Evolutionary conservation across 37 sponge, comb jelly and placozoan genomes (phyloP), one percentile per base, ranked within the genome.

Genomic region (Chondrilla cf. caribensis): DNA sequence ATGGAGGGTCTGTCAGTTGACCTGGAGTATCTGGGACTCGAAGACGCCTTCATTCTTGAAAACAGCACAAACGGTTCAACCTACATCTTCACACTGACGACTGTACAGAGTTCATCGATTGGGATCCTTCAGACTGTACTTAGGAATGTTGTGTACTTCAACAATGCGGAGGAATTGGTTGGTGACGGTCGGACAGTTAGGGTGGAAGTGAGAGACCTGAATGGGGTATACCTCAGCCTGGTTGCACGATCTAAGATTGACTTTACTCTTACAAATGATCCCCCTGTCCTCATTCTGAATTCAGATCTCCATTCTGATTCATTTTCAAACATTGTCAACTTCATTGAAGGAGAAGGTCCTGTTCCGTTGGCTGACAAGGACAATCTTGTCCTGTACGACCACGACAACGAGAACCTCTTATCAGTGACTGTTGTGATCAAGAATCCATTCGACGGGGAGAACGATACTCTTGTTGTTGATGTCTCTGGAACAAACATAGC

Each of bases 201-300:
- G n/a, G 79, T 93, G 31, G 7, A 28, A 2, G 82, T 80, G 5
- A 40, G 24, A 26, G 96, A 96, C 72, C 26, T 41, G 6, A 80
- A 82, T 75, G 72, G 90, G 32, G 87, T 68, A n/a, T 54, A 58
- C 14, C 93, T 90, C 58, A 93, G 93, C 64, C 39, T 41, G 17
- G 33, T 84, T 25, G 96, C 93, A 19, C 3, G 32, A 11, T 75
- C 87, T 39, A 29, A 55, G 26, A 81, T 96, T 22, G 26, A 58
- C 11, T 59, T 96, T 29, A 33, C 41, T 26, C 43, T 72, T 3
- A 84, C 83, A 38, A 93, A 96, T 70, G 93, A 96, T 70, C 70
- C 88, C 26, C 93, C 96, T 31, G 85, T 92, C 17, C 57, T 96
- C 33, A 47, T 87, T 41, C 84, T 96, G 67, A 93, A 93, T 54